Percentiles rank a stretch among this genome's conserved stretches.
Evolutionary conservation across 2,797 vertebrate genomes (phyloP).

Genomic region (Fundulus diaphanus): DNA sequence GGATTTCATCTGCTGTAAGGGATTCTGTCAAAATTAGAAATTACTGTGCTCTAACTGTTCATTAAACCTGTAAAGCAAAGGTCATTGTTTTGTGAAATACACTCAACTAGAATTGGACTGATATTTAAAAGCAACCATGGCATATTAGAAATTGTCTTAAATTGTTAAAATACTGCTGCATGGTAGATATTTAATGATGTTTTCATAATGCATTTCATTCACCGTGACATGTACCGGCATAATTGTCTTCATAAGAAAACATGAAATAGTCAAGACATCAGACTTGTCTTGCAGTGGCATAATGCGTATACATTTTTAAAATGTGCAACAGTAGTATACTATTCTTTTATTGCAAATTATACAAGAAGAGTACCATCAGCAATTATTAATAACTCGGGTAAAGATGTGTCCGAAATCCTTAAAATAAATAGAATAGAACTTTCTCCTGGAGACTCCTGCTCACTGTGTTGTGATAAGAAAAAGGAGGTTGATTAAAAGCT

Average conservation of each 20-base stretch:
- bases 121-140: constrained; percentile 1
- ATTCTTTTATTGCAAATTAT: too few relatives aligned
- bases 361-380: too few relatives aligned
- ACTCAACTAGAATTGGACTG: not conserved
- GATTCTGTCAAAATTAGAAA: not conserved
- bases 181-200: not conserved
- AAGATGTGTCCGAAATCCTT: not conserved
- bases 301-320: not conserved
- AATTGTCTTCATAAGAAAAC: not conserved
- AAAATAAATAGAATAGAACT: too few relatives aligned
- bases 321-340: too few relatives aligned
- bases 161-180: not conserved
- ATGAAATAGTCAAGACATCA: not conserved
- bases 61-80: not conserved
- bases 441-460: too few relatives aligned
- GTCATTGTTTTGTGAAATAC: not conserved
- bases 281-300: not conserved
- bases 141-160: not conserved
- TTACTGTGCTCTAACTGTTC: not conserved
- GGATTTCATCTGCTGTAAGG: not conserved
- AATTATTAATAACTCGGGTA: too few relatives aligned
- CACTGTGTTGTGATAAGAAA: too few relatives aligned
- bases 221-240: not conserved
- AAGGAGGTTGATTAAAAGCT: too few relatives aligned
- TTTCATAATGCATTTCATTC: not conserved